Evolutionary conservation across 2,797 vertebrate genomes (phyloP).

Genomic region (Microtus obscurus): DNA sequence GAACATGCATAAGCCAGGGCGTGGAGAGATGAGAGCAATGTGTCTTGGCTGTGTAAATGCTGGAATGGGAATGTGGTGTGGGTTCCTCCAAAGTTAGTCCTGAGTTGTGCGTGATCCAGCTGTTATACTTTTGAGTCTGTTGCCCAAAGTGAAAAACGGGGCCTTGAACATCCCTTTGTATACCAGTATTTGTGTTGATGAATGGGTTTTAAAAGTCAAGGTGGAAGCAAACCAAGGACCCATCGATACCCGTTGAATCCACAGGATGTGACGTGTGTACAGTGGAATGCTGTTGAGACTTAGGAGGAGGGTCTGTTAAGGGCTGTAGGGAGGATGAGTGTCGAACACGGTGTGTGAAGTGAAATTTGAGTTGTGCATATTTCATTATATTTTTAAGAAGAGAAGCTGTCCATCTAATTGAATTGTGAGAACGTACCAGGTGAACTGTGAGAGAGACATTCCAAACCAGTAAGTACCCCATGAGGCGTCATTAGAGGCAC

Average conservation of each 20-base stretch:
- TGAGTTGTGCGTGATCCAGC: neutral
- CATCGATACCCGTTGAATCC: accelerated
- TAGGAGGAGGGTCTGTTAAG: neutral
- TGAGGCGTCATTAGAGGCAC: neutral
- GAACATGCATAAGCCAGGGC: neutral
- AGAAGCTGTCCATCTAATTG: neutral
- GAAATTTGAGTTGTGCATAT: neutral
- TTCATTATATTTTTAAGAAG: neutral
- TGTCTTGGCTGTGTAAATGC: accelerated
- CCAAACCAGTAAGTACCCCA: accelerated
- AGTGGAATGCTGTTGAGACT: neutral
- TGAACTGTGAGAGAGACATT: neutral
- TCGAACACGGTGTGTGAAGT: neutral
- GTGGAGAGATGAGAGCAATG: neutral
- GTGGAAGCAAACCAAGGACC: neutral
- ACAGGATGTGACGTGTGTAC: accelerated
- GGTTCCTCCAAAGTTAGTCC: neutral
- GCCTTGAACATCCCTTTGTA: neutral
- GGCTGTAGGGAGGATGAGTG: neutral
- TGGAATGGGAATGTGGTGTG: neutral
- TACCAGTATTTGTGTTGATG: neutral
- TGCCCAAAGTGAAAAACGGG: neutral
- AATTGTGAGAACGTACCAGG: neutral
- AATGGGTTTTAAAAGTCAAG: neutral
- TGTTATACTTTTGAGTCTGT: neutral